A percentile compares a stretch with the other conserved stretches of the same genome.
These are phyloP conservation scores for Boleophthalmus pectinirostris DNA, from an alignment of 2,113 vertebrate genomes.

Conservation along the genomic window DNA sequence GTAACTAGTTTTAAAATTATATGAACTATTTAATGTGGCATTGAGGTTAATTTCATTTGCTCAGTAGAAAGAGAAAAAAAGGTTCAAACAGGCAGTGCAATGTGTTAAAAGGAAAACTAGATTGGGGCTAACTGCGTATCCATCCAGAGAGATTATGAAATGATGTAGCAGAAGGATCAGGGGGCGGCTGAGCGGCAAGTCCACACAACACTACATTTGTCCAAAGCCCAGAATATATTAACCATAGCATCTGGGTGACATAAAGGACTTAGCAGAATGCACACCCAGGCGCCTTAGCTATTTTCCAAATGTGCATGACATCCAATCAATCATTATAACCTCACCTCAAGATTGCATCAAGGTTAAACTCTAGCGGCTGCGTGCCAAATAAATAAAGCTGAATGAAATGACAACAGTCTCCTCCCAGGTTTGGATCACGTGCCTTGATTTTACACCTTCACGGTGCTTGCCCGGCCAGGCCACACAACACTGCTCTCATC, in stretches of 20 bases:
- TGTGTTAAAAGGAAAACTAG: constrained; percentile 36
- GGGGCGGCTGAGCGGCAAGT: constrained; percentile 41
- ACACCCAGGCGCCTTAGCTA: constrained; percentile 42
- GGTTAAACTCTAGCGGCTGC: constrained; percentile 52
- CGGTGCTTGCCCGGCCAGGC: constrained; percentile 55
- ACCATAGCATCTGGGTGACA: constrained; percentile 42
- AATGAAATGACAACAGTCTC: constrained; percentile 39
- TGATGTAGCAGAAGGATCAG: constrained; percentile 43
- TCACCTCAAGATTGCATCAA: constrained; percentile 54
- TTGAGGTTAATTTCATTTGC: background rate
- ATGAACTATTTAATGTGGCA: background rate
- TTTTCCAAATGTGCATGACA: constrained; percentile 67
- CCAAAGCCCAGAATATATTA: constrained; percentile 51
- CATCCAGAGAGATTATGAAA: constrained; percentile 66
- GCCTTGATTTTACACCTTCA: constrained; percentile 52
- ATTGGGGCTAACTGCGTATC: constrained; percentile 34
- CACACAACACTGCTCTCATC: constrained; percentile 65
- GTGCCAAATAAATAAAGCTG: constrained; percentile 33
- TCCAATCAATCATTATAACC: constrained; percentile 68
- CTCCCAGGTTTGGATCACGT: constrained; percentile 34
- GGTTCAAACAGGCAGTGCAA: constrained; percentile 18
- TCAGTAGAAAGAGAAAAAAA: background rate
- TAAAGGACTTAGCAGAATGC: constrained; percentile 31
- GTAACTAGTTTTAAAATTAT: no score
- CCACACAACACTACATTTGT: constrained; percentile 46